Base-by-base conservation (phyloP, 2,888 invertebrate genomes). In the Drosophila mimica region DNA sequence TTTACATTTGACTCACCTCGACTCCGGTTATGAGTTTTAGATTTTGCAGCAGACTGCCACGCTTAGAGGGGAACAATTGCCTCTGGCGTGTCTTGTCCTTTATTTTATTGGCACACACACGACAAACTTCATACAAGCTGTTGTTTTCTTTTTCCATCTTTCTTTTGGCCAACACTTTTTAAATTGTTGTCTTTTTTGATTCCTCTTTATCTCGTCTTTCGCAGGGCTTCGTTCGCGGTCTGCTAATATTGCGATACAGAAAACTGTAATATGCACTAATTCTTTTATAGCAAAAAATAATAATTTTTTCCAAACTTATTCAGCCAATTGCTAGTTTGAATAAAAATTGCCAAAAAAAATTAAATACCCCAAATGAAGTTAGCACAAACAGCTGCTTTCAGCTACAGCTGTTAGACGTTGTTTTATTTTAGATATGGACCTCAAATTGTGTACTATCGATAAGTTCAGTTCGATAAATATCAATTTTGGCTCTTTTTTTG, bases 101-200 rank as follows among this genome's bases (percentile, higher is more conserved):
- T 33, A 87, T 83, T 53, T 72, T 81, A n/a, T 89, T 90, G 0
- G 91, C 91, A 28, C 86, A 87, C 6, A 88, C 53, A 0, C 86
- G 82, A 15, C 86, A 87, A 49, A 84, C 72, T 7, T 75, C 60
- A 15, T 25, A 15, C 4, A 90, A 65, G 38, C 57, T 34, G 46
- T 13, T 40, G 63, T 54, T 52, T 28, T 48, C 25, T 5, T 11
- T 34, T 6, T 61, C 62, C 60, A 83, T 79, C 2, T 25, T 25
- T 46, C 20, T 20, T 20, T 43, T 46, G 34, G 15, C 11, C 13
- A 36, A 4, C 28, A 48, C 13, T 51, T 3, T 15, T 4, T 1
- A 51, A 49, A 49, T n/a, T 31, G 20, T 36, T 31, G 7, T 25
- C 11, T 20, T 28, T 72, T 13, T 28, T 5, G 15, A 46, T 25